These are phyloP conservation scores for Drosophila emarginata DNA, from an alignment of 2,888 invertebrate species.

Conservation along the genomic window DNA sequence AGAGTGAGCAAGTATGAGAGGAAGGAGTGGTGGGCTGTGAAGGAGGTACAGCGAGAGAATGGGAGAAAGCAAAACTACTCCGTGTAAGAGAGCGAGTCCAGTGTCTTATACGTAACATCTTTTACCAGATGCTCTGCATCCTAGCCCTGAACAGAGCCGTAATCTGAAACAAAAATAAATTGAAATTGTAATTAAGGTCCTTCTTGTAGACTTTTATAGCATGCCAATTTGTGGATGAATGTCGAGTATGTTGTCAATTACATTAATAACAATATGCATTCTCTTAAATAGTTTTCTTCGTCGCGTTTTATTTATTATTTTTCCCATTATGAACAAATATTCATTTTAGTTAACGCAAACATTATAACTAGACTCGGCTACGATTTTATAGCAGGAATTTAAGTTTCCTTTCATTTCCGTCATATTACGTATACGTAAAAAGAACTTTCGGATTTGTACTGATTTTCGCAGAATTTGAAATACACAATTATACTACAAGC, in stretches of 20 bases:
- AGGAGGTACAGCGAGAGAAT: not conserved
- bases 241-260: not conserved
- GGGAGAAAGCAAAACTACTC: conserved; percentile 13
- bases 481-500: not conserved
- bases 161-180: conserved; percentile 26
- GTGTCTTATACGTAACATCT: conserved; percentile 43
- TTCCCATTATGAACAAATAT: too few species aligned
- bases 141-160: conserved; percentile 27
- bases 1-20: not conserved
- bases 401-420: too few species aligned
- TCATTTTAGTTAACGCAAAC: too few species aligned
- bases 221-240: not conserved
- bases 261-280: too few species aligned
- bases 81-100: conserved; percentile 15
- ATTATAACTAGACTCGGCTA: too few species aligned
- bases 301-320: too few species aligned
- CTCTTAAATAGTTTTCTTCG: too few species aligned
- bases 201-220: not conserved
- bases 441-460: too few species aligned
- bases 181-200: conserved; percentile 20
- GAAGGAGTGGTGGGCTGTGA: not conserved
- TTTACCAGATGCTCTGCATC: conserved; percentile 17
- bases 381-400: too few species aligned
- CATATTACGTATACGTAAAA: not conserved
- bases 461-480: too few species aligned